These are phyloP conservation scores for Homarus gammarus DNA, from an alignment of 2,888 invertebrate species.

Conservation along the genomic window DNA sequence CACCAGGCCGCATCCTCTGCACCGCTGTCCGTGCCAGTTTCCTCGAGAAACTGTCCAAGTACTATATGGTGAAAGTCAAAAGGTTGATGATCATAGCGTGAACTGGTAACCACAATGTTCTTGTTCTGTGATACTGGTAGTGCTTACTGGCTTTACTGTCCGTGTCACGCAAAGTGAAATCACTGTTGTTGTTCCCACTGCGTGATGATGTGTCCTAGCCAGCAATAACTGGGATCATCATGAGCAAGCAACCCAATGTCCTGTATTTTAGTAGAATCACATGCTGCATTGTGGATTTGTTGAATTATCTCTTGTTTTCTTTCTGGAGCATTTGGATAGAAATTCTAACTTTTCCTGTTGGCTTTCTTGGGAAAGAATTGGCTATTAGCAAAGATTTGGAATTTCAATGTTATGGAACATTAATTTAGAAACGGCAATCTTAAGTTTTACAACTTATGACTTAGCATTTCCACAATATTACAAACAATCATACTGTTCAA, in stretches of 20 bases:
- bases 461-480: slow-evolving; percentile 71
- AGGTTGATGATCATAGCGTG: slow-evolving; percentile 56
- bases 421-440: slow-evolving; percentile 47
- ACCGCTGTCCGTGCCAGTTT: slow-evolving; percentile 72
- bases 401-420: slow-evolving; percentile 53
- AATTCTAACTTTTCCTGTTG: slow-evolving; percentile 25
- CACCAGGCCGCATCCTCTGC: slow-evolving; percentile 37
- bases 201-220: slow-evolving; percentile 70
- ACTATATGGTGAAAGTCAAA: slow-evolving; percentile 67
- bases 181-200: slow-evolving; percentile 62
- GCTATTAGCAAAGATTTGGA: slow-evolving; percentile 23
- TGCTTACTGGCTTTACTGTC: slow-evolving; percentile 74
- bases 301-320: slow-evolving; percentile 25
- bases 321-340: slow-evolving; percentile 30
- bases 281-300: slow-evolving; percentile 75
- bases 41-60: slow-evolving; percentile 71
- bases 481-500: slow-evolving; percentile 68
- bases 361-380: slow-evolving; percentile 39
- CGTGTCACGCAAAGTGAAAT: slow-evolving; percentile 69
- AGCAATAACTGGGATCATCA: slow-evolving; percentile 73
- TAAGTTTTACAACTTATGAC: slow-evolving; percentile 53
- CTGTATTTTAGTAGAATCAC: slow-evolving; percentile 75
- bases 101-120: slow-evolving; percentile 63
- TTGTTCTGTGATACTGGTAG: slow-evolving; percentile 75
- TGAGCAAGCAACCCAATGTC: slow-evolving; percentile 73